These are phyloP conservation scores for Drosophila seguyi DNA, from an alignment of 1,140 invertebrate species.

Conservation along the genomic window DNA sequence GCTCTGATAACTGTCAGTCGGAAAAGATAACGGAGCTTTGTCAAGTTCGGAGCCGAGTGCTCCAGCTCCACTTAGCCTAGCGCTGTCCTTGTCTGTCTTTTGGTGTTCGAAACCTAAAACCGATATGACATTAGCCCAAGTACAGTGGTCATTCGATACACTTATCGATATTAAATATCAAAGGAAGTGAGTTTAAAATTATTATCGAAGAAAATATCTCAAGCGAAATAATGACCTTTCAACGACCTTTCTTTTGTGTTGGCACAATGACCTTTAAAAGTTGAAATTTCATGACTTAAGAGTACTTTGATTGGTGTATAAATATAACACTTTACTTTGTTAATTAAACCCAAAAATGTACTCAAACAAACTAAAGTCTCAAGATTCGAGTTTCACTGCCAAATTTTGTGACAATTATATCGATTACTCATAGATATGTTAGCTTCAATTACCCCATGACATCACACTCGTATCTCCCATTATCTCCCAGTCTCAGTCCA, in stretches of 20 bases:
- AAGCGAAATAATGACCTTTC: neutral
- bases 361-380: too few species aligned
- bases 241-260: neutral
- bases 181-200: neutral
- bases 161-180: neutral
- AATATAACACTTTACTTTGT: too few species aligned
- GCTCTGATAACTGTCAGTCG: constrained; percentile 63
- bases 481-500: neutral
- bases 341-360: too few species aligned
- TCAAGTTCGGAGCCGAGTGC: constrained; percentile 59
- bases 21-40: constrained; percentile 67
- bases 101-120: constrained; percentile 50
- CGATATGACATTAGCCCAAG: constrained; percentile 68
- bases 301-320: too few species aligned
- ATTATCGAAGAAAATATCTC: neutral
- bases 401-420: neutral
- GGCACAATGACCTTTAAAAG: too few species aligned
- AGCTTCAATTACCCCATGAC: neutral
- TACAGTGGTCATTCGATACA: constrained; percentile 38
- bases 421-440: neutral
- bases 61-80: constrained; percentile 31
- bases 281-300: too few species aligned
- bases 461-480: neutral
- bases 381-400: neutral
- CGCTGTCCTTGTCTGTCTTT: constrained; percentile 23